phyloP scores from a whole-genome alignment of 1,140 invertebrate species.

The Pachyrhynchus sulphureomaculatus region DNA sequence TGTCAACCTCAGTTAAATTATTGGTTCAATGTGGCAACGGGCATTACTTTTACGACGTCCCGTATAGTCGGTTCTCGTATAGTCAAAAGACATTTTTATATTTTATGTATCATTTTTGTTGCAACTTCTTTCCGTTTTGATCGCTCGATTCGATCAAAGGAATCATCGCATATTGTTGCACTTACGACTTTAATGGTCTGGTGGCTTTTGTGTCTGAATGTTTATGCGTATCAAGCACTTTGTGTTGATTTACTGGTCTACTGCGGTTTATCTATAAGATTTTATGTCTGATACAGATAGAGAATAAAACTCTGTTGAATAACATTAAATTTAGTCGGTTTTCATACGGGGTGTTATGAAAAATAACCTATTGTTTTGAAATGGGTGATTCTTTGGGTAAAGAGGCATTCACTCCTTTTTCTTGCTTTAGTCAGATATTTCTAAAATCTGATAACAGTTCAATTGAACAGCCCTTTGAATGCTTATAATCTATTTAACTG shows the following conservation, averaged over 20 bases:
- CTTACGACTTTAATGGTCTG: slow-evolving; percentile 26
- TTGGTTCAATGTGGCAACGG: slow-evolving; percentile 20
- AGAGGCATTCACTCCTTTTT: too few relatives aligned
- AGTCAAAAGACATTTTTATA: slow-evolving; percentile 20
- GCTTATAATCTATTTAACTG: too few relatives aligned
- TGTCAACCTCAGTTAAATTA: slow-evolving; percentile 18
- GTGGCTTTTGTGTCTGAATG: slow-evolving; percentile 25
- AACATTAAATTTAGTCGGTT: too few relatives aligned
- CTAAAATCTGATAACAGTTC: too few relatives aligned
- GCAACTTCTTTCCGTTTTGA: slow-evolving; percentile 19
- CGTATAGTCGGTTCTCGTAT: slow-evolving; percentile 25
- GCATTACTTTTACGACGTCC: slow-evolving; percentile 27
- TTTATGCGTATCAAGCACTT: slow-evolving; percentile 14
- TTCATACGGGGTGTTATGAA: too few relatives aligned
- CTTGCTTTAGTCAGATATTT: too few relatives aligned
- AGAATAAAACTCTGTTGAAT: too few relatives aligned
- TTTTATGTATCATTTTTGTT: slow-evolving; percentile 18
- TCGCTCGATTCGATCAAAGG: slow-evolving; percentile 21
- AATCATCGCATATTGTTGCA: slow-evolving; percentile 28
- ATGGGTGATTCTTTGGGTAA: too few relatives aligned
- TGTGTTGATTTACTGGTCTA: slow-evolving; percentile 8
- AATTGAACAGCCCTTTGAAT: too few relatives aligned
- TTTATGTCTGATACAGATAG: slow-evolving; percentile 1
- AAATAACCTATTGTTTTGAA: too few relatives aligned
- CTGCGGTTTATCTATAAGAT: background rate